Percentiles rank a stretch among this genome's conserved stretches.
Conservation (phyloP, 1,140 invertebrate species). For the Nasonia giraulti region DNA sequence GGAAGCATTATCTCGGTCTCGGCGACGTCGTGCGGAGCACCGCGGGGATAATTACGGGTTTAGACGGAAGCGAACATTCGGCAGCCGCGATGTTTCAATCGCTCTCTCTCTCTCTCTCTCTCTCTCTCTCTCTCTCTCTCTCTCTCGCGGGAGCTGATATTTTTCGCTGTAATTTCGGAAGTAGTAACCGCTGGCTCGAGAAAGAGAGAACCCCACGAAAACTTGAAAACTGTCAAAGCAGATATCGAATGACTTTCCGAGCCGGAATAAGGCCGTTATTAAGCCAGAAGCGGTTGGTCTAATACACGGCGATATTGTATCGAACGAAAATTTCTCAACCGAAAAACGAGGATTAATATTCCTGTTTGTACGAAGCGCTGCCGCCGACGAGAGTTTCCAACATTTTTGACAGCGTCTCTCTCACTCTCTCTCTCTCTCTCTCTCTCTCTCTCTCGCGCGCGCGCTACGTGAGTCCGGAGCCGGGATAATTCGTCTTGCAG, state of each 20-base stretch:
- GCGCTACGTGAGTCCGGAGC: neutral
- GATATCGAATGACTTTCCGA: constrained; percentile 6
- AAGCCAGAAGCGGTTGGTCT: neutral
- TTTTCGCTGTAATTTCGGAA: constrained; percentile 9
- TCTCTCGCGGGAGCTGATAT: neutral
- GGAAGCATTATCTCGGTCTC: constrained; percentile 36
- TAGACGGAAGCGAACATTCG: constrained; percentile 18
- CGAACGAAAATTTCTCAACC: neutral
- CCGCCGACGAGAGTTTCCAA: neutral
- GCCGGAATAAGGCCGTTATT: neutral
- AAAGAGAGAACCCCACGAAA: neutral
- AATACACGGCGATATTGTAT: neutral
- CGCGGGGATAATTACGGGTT: constrained; percentile 64
- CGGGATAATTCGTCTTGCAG: constrained; percentile 39
- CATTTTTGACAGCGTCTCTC: neutral
- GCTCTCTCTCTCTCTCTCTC: no score
- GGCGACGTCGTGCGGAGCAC: constrained; percentile 53
- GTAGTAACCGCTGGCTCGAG: neutral
- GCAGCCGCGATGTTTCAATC: neutral
- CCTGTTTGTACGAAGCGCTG: constrained; percentile 55
- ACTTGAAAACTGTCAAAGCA: neutral
- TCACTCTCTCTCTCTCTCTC: no score
- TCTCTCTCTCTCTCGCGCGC: no score
- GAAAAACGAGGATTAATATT: constrained; percentile 68
- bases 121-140: no score